Conservation (phyloP, 2,797 vertebrate genomes). For the Florisuga fusca region DNA sequence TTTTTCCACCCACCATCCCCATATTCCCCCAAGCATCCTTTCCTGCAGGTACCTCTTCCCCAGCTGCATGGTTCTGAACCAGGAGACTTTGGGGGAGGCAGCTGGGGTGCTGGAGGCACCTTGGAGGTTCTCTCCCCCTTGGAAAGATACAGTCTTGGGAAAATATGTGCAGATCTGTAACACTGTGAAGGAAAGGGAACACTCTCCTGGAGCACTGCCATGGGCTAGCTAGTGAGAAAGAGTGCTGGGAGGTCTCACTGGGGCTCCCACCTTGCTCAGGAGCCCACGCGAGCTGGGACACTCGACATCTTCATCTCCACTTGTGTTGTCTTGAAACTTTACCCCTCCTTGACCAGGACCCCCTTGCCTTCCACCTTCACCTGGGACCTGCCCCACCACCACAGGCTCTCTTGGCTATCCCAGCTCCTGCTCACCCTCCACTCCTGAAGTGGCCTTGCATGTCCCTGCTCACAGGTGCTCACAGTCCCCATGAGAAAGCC, state of each 20-base stretch:
- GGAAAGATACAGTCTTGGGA: not conserved
- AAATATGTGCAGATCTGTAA: not conserved
- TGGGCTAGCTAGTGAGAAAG: not conserved
- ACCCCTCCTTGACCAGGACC: not conserved
- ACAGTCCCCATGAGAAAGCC: accelerated
- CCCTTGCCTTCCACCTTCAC: not conserved
- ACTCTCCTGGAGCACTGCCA: not conserved
- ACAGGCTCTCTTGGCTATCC: not conserved
- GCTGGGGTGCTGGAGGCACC: too few species aligned
- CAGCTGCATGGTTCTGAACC: not conserved
- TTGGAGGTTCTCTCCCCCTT: not conserved
- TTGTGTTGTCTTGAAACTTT: not conserved
- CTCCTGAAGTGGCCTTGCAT: not conserved
- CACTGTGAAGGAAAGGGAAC: not conserved
- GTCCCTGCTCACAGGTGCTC: accelerated
- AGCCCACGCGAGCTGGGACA: not conserved
- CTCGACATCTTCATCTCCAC: not conserved
- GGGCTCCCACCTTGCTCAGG: not conserved
- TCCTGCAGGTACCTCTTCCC: not conserved
- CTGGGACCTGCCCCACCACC: not conserved
- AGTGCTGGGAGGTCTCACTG: accelerated
- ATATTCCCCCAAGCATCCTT: not conserved
- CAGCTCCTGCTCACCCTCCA: not conserved
- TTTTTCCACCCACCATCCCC: not conserved
- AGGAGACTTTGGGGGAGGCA: not conserved